phyloP scores from a whole-genome alignment of 2,797 vertebrate species.

The Mormyrus proboscirostris region DNA sequence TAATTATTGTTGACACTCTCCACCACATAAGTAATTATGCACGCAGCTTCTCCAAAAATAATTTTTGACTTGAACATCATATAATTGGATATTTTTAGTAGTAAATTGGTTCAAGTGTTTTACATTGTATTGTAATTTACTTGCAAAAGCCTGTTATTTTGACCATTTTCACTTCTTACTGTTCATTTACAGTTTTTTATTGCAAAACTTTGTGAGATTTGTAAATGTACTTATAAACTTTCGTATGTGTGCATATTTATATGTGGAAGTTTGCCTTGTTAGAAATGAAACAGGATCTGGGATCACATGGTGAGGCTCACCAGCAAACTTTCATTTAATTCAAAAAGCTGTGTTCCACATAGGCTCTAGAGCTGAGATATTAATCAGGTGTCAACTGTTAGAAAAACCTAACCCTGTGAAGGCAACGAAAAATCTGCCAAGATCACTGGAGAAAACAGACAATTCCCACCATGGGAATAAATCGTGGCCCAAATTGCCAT shows the following conservation, averaged over 20 bases:
- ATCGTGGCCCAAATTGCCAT: neutral
- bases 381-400: neutral
- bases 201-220: neutral
- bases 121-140: conserved; percentile 10
- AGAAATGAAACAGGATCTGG: neutral
- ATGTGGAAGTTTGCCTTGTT: neutral
- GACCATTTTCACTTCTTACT: neutral
- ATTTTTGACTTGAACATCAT: conserved; percentile 13
- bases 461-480: neutral
- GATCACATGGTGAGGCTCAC: neutral
- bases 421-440: neutral
- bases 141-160: neutral
- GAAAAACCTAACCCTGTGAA: neutral
- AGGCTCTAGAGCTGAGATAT: neutral
- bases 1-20: conserved; percentile 13
- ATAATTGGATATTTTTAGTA: conserved; percentile 17
- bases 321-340: neutral
- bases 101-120: neutral
- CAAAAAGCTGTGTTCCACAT: neutral
- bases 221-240: neutral
- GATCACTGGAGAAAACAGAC: neutral
- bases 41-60: neutral
- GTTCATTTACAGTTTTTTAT: neutral
- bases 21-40: neutral
- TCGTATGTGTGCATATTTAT: neutral